Conservation (phyloP, 2,888 invertebrate species). For the Andrena chrysosceles region DNA sequence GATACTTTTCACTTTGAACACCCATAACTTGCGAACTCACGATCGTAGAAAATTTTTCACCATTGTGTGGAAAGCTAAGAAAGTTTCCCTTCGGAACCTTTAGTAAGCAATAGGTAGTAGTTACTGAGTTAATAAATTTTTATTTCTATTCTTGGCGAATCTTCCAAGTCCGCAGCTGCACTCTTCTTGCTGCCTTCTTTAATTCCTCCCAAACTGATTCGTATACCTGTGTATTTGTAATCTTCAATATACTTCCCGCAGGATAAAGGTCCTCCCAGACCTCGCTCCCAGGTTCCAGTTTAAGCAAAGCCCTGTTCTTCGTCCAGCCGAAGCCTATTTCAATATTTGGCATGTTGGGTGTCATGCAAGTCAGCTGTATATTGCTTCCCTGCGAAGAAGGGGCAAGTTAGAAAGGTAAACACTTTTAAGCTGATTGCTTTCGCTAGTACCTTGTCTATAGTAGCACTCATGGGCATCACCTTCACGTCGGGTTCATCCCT, state of each 20-base stretch:
- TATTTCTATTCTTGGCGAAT: too few relatives aligned
- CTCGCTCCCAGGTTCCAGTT: conserved; percentile 90
- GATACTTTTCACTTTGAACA: too few relatives aligned
- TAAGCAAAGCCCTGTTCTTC: conserved; percentile 90
- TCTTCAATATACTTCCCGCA: conserved; percentile 92
- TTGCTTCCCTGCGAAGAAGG: conserved; percentile 88
- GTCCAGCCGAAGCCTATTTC: conserved; percentile 94
- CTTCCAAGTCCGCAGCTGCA: too few relatives aligned
- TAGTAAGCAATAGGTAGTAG: too few relatives aligned
- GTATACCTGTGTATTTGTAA: conserved; percentile 90
- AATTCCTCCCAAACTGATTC: neutral
- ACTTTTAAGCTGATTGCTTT: neutral
- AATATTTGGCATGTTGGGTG: conserved; percentile 86
- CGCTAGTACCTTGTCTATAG: conserved; percentile 88
- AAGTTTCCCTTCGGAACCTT: too few relatives aligned
- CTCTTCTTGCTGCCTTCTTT: neutral
- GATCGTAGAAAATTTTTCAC: too few relatives aligned
- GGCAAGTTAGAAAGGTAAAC: neutral
- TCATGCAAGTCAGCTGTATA: conserved; percentile 90
- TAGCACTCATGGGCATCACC: conserved; percentile 89
- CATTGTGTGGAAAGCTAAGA: too few relatives aligned
- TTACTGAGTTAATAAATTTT: too few relatives aligned
- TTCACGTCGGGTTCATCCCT: conserved; percentile 88
- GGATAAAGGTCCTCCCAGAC: conserved; percentile 95
- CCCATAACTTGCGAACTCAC: too few relatives aligned